phyloP scores from a whole-genome alignment of 2,888 invertebrate genomes.

The Portevinia maculata region DNA sequence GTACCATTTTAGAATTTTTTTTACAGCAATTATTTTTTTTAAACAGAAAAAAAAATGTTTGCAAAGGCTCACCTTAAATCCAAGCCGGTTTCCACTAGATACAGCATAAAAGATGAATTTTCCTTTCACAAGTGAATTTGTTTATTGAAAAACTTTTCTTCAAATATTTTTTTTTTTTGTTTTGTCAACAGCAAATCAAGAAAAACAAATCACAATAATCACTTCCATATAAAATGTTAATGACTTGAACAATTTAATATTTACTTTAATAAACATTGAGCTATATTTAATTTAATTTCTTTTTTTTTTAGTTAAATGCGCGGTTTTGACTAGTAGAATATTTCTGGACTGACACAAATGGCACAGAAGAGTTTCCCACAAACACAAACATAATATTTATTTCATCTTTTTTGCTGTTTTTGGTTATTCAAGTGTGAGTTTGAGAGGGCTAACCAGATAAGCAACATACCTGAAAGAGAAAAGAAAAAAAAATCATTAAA shows the following conservation, averaged over 20 bases:
- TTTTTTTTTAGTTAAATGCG: constrained; percentile 45
- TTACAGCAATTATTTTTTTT: constrained; percentile 50
- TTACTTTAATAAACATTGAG: background rate
- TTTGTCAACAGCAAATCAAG: background rate
- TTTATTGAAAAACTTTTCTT: constrained; percentile 4
- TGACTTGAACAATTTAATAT: background rate
- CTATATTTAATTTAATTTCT: background rate
- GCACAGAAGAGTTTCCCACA: constrained; percentile 49
- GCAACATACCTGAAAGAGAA: constrained; percentile 8
- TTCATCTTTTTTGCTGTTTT: constrained; percentile 6
- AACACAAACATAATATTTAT: background rate
- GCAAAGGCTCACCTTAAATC: constrained; percentile 71
- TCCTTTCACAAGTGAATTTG: constrained; percentile 21
- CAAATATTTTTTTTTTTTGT: background rate
- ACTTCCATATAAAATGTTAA: background rate
- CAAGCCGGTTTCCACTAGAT: constrained; percentile 73
- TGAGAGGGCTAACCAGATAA: background rate
- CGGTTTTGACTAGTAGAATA: constrained; percentile 62
- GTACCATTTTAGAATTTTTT: constrained; percentile 42
- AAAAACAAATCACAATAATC: background rate
- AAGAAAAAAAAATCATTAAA: background rate
- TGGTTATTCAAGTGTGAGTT: constrained; percentile 22
- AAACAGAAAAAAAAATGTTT: too few relatives aligned
- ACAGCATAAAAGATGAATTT: constrained; percentile 67
- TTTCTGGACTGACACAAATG: constrained; percentile 53